Conservation (phyloP, 2,797 vertebrate genomes). For the Podarcis lilfordi region DNA sequence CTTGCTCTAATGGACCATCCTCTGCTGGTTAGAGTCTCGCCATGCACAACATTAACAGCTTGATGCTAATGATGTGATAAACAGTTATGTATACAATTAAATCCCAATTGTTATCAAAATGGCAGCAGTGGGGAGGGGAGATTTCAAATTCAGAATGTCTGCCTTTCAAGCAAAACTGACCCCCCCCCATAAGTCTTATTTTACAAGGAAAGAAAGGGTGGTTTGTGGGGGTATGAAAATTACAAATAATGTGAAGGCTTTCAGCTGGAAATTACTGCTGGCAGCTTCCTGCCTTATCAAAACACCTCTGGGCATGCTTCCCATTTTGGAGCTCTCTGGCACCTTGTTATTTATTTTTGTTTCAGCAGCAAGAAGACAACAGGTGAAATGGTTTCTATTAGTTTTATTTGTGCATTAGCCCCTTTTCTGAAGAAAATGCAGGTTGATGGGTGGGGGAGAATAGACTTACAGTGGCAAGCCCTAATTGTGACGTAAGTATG, state of each 20-base stretch:
- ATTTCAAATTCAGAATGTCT: no score
- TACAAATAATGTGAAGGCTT: neutral
- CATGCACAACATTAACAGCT: no score
- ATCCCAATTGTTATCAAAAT: no score
- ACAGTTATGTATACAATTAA: no score
- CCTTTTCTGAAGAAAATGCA: neutral
- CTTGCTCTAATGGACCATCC: no score
- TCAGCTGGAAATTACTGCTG: neutral
- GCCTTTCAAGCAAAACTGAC: neutral
- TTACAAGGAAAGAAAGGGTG: neutral
- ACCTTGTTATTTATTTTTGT: neutral
- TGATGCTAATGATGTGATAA: no score
- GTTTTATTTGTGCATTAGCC: neutral
- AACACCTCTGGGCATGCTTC: neutral
- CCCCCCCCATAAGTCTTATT: neutral
- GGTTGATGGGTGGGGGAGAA: neutral
- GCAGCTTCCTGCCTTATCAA: neutral
- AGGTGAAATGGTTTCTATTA: neutral
- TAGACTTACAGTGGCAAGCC: neutral
- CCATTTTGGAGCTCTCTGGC: neutral
- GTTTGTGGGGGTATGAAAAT: neutral
- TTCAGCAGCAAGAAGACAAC: neutral
- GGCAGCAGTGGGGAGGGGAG: no score
- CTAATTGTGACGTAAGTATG: no score
- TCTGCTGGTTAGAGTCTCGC: no score